A percentile compares a stretch with the other conserved stretches of the same genome.
These are phyloP conservation scores for Ectemnius cavifrons DNA, from an alignment of 2,888 invertebrate genomes.

Conservation along the genomic window DNA sequence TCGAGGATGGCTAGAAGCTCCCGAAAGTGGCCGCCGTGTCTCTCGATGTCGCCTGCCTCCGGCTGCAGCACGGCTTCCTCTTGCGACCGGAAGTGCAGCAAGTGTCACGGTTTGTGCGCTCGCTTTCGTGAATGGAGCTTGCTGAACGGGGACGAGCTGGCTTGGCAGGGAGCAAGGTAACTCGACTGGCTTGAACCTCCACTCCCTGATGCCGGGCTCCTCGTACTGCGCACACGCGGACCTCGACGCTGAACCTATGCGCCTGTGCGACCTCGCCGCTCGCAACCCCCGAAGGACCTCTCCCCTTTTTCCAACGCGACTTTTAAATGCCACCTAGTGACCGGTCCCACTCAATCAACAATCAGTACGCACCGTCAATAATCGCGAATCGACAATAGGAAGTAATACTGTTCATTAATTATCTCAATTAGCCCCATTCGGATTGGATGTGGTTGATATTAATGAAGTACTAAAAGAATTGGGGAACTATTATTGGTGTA, in stretches of 20 bases:
- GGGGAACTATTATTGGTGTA: too few species aligned
- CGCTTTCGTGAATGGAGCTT: conserved; percentile 60
- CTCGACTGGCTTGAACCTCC: conserved; percentile 55
- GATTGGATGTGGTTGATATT: too few species aligned
- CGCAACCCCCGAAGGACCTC: conserved; percentile 46
- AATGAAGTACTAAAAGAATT: too few species aligned
- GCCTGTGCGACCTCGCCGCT: conserved; percentile 47
- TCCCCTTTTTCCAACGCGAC: conserved; percentile 30
- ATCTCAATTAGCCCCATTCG: too few species aligned
- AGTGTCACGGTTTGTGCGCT: conserved; percentile 4
- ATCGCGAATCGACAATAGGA: too few species aligned
- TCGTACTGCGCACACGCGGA: conserved; percentile 40
- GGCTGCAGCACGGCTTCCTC: not conserved
- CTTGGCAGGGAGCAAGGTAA: conserved; percentile 42
- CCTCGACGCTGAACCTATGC: conserved; percentile 24
- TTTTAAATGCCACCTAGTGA: conserved; percentile 41
- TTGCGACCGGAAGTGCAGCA: not conserved
- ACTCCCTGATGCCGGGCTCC: conserved; percentile 41
- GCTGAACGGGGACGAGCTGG: conserved; percentile 30
- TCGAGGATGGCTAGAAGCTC: too few species aligned
- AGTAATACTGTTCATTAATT: too few species aligned
- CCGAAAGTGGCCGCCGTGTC: not conserved
- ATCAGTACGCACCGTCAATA: too few species aligned
- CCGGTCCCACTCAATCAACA: conserved; percentile 6
- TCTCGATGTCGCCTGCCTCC: conserved; percentile 1